A percentile compares a stretch with the other conserved stretches of the same genome.
These are phyloP conservation scores for Sterrhoptilus dennistouni DNA, from an alignment of 2,113 vertebrate genomes.

Conservation along the genomic window DNA sequence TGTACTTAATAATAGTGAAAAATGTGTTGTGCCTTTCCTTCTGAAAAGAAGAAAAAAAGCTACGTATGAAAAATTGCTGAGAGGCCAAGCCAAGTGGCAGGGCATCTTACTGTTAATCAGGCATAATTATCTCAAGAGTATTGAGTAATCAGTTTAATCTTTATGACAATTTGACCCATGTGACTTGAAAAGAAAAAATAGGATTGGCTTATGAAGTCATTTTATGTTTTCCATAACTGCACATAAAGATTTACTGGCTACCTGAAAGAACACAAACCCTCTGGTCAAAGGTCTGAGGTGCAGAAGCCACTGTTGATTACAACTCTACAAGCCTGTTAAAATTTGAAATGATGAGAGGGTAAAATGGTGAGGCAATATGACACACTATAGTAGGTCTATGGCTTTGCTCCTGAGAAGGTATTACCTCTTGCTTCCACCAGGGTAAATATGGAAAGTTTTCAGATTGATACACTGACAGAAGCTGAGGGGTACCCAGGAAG, in stretches of 20 bases:
- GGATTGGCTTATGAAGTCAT: constrained; percentile 34
- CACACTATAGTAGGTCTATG: background rate
- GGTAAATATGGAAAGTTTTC: background rate
- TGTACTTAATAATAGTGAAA: background rate
- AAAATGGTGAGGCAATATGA: background rate
- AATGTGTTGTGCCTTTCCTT: background rate
- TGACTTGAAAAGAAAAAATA: constrained; percentile 30
- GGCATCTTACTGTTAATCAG: background rate
- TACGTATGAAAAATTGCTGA: background rate
- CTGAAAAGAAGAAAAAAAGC: background rate
- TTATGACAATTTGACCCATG: constrained; percentile 22
- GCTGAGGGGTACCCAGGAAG: background rate
- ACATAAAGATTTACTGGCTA: constrained; percentile 6
- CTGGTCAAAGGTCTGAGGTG: background rate
- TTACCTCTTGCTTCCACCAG: background rate
- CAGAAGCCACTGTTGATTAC: background rate
- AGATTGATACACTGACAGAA: background rate
- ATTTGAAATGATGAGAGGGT: background rate
- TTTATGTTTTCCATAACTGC: constrained; percentile 1
- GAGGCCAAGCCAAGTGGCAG: background rate
- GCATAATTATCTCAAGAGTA: constrained; percentile 27
- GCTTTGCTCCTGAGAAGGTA: fast-evolving
- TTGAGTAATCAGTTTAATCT: constrained; percentile 43
- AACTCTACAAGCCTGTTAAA: background rate
- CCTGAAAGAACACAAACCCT: background rate